Base-by-base conservation (phyloP, 1,140 invertebrate species). In the Lepidurus packardi region DNA sequence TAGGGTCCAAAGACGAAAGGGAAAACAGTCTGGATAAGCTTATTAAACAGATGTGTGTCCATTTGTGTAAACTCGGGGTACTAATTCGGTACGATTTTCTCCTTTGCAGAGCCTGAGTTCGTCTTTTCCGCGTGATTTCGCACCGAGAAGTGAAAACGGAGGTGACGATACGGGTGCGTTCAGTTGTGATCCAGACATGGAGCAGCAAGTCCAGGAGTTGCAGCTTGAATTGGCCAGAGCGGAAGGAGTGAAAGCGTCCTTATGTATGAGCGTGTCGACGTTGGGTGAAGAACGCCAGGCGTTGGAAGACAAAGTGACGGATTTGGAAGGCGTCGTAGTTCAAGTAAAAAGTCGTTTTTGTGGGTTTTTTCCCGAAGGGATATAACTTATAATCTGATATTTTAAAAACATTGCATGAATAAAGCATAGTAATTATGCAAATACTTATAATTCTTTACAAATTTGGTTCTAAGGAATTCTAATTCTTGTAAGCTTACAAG, bases 141-240 rank as follows among this genome's bases (percentile, higher is more conserved):
- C 21, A 21, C 16, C 53, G 13, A 65, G 53, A 0, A 65, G 53
- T 65, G 53, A 65, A 7, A 65, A 65, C 53, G 53, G n/a, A 13
- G 9, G 53, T 6, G 53, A 65, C 13, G 53, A 65, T 16, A 65
- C 53, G 53, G 53, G 53, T 21, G 53, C 53, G 13, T 65, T n/a
- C n/a, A 65, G 53, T 65, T 13, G 53, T 21, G 53, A 65, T 13
- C 53, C 53, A 65, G 53, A 65, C 53, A 65, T 65, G 53, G 53
- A 65, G 13, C 53, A 65, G 53, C 53, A 65, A 65, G 53, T 65
- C 16, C 53, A 65, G 53, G 16, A 65, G 21, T 65, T 65, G 53
- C 53, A 65, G 53, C 53, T 65, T 3, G 53, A 65, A 21, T 65
- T 65, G 53, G 53, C 53, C 53, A 13, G 53, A 7, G 53, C 21